phyloP scores from a whole-genome alignment of 2,113 vertebrate genomes.

The Pagrus major region DNA sequence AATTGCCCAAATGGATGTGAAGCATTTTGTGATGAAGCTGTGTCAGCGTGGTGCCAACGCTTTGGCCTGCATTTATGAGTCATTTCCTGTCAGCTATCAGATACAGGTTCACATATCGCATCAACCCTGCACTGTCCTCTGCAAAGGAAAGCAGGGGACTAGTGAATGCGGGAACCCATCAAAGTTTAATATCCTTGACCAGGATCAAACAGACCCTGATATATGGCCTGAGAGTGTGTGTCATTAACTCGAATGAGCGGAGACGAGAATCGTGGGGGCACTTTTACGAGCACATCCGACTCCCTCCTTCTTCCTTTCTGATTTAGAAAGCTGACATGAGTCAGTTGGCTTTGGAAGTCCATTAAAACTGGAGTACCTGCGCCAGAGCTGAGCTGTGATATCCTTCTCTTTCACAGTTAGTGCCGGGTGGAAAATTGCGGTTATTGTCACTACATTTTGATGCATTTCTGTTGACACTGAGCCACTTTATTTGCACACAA shows the following conservation, averaged over 20 bases:
- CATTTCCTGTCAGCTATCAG: constrained; percentile 55
- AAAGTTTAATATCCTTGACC: constrained; percentile 77
- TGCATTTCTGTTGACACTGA: constrained; percentile 33
- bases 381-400: constrained; percentile 29
- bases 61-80: constrained; percentile 44
- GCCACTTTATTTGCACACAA: constrained; percentile 55
- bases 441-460: constrained; percentile 29
- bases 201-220: constrained; percentile 75
- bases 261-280: constrained; percentile 59
- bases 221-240: constrained; percentile 61
- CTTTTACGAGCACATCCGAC: constrained; percentile 66
- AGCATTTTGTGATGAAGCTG: constrained; percentile 14
- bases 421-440: background rate
- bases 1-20: constrained; percentile 46
- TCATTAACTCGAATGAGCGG: constrained; percentile 75
- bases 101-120: constrained; percentile 29
- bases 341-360: constrained; percentile 62
- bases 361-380: constrained; percentile 68
- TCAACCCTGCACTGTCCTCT: constrained; percentile 53
- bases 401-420: constrained; percentile 1
- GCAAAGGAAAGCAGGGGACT: constrained; percentile 32
- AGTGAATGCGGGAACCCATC: constrained; percentile 57
- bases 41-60: constrained; percentile 37
- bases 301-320: constrained; percentile 55
- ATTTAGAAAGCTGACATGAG: constrained; percentile 77